Percentiles rank a stretch among this genome's conserved stretches.
These are phyloP conservation scores for Anguilla japonica DNA, from an alignment of 2,113 vertebrate genomes.

Conservation along the genomic window DNA sequence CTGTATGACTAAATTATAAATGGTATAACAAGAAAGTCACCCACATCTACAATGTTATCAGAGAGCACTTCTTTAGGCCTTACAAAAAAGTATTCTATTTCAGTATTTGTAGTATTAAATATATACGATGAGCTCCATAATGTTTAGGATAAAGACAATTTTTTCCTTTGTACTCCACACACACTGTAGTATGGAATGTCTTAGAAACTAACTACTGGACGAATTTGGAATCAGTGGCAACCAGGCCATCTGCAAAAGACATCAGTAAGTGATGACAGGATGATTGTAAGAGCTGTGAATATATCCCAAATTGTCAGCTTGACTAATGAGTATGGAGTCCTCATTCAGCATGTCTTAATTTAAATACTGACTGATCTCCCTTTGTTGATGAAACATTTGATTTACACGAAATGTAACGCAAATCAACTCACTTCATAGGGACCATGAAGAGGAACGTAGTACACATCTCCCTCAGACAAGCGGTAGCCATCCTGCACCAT, in stretches of 20 bases:
- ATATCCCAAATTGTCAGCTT: too few species aligned
- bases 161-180: too few species aligned
- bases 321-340: neutral
- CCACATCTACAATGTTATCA: neutral
- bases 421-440: constrained; percentile 76
- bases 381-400: neutral
- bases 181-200: too few species aligned
- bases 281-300: too few species aligned
- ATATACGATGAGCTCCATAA: too few species aligned
- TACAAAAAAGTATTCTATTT: too few species aligned
- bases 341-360: neutral
- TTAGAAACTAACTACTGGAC: too few species aligned
- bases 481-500: constrained; percentile 71
- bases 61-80: neutral
- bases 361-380: neutral
- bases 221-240: too few species aligned
- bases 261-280: too few species aligned
- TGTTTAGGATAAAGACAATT: too few species aligned
- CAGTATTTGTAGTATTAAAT: neutral
- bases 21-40: neutral
- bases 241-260: too few species aligned
- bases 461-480: constrained; percentile 74
- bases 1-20: too few species aligned
- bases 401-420: neutral
- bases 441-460: constrained; percentile 80